Percentiles rank a stretch among this genome's conserved stretches.
phyloP scores from a whole-genome alignment of 2,888 invertebrate species.

The Lochmaea crataegi region DNA sequence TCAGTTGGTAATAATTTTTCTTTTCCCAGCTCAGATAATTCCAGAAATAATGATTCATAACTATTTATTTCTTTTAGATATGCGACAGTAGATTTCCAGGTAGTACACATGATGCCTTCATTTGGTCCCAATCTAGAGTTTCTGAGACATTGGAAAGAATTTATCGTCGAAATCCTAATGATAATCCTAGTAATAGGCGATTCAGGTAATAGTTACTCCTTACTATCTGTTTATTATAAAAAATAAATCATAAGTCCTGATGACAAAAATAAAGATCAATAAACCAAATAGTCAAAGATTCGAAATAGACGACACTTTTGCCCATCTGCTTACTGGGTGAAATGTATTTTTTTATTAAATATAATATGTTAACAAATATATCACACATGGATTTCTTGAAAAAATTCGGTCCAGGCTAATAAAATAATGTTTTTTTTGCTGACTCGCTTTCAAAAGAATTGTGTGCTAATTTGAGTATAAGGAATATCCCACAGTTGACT shows the following conservation, averaged over 20 bases:
- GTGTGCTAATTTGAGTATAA: too few relatives aligned
- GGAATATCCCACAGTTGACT: too few relatives aligned
- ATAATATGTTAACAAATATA: neutral
- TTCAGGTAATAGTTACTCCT: constrained; percentile 29
- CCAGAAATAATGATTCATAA: neutral
- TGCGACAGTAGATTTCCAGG: constrained; percentile 43
- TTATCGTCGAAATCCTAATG: constrained; percentile 19
- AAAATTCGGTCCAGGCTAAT: neutral
- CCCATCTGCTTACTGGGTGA: neutral
- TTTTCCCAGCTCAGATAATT: constrained; percentile 1
- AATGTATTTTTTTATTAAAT: neutral
- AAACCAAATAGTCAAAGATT: constrained; percentile 9
- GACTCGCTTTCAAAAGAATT: neutral
- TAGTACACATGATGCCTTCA: constrained; percentile 40
- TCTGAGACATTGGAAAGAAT: constrained; percentile 18
- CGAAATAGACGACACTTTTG: constrained; percentile 4
- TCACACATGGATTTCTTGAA: neutral
- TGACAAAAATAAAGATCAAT: constrained; percentile 19
- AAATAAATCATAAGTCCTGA: constrained; percentile 14
- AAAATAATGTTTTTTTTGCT: neutral
- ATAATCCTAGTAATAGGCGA: constrained; percentile 30
- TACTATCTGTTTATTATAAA: constrained; percentile 12
- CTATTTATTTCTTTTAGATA: constrained; percentile 32
- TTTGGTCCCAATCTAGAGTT: constrained; percentile 39
- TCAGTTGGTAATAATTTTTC: constrained; percentile 32